A percentile compares a stretch with the other conserved stretches of the same genome.
These are phyloP conservation scores for Tetraodon nigroviridis DNA, from an alignment of 2,113 vertebrate species.

Conservation along the genomic window DNA sequence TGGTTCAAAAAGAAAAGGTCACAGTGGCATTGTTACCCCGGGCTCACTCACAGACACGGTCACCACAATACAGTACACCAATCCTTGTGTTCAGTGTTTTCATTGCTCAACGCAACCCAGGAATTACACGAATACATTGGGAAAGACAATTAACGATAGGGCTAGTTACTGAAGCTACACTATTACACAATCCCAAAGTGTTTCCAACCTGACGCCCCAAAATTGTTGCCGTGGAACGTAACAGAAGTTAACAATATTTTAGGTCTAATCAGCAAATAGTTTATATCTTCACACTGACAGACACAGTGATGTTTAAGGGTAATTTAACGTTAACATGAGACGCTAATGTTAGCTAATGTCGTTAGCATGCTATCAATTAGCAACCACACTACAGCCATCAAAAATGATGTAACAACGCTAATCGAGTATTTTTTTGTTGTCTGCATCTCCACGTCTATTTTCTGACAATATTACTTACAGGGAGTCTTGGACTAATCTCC, in stretches of 20 bases:
- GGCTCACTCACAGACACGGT: neutral
- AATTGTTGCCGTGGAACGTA: neutral
- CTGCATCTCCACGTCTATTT: neutral
- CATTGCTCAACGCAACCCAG: neutral
- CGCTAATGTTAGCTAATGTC: constrained; percentile 29
- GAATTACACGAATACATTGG: neutral
- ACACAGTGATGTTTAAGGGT: neutral
- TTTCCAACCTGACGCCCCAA: neutral
- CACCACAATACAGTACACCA: neutral
- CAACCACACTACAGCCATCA: neutral
- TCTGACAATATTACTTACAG: constrained; percentile 58
- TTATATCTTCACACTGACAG: neutral
- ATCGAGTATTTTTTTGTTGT: neutral
- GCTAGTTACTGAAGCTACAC: constrained; percentile 1
- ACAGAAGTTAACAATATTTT: too few relatives aligned
- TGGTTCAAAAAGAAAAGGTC: constrained; percentile 26
- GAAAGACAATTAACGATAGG: neutral
- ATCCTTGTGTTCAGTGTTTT: neutral
- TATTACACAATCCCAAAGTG: neutral
- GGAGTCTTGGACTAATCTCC: constrained; percentile 77
- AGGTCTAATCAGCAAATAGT: neutral
- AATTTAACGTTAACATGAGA: constrained; percentile 19
- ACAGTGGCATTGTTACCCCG: constrained; percentile 13
- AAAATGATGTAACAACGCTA: neutral
- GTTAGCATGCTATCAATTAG: constrained; percentile 46